Base-by-base conservation (phyloP, 2,113 vertebrate genomes). In the Catharus fuscescens region DNA sequence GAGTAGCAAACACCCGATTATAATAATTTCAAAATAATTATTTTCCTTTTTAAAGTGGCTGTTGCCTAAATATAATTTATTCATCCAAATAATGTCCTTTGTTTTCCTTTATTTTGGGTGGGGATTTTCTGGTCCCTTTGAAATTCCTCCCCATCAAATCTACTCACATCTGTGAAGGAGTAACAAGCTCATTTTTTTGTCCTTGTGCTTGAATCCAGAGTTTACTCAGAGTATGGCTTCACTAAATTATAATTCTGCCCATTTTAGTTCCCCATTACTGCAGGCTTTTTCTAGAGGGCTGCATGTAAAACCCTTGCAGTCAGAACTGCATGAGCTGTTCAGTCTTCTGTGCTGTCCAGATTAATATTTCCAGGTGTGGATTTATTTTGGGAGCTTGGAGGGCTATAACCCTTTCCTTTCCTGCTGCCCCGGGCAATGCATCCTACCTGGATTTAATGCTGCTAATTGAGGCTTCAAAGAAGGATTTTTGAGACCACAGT, bases 361-460 rank as follows among this genome's bases (percentile, higher is more conserved):
- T 72, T 72, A 56, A 14, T 53, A 80, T 70, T 69, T 82, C 73
- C 66, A 88, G 40, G 50, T 69, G 62, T 34, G 38, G 34, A 54
- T 88, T 92, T 54, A 42, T 73, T 80, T 88, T 0, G 1, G 32
- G 57, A 71, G 14, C 67, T 65, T 4, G 2, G 28, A 90, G 28
- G 5, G 16, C 50, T 91, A 31, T 31, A 69, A 90, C 48, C 17
- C 19, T 82, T 65, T 38, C n/a, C 40, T n/a, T 36, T 88, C 10
- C 66, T 88, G 16, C 32, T 71, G 26, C 32, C 26, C 13, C 0
- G 0, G 28, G 34, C 15, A 71, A 56, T 0, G 3, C 2, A 2
- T 66, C 42, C 50, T 28, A 12, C 24, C 26, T 69, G 38, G 40
- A 69, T 59, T 78, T 91, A 64, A n/a, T 0, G 3, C 15, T 62